A percentile compares a stretch with the other conserved stretches of the same genome.
Evolutionary conservation across 2,797 vertebrate genomes (phyloP).

Genomic region (Decapterus maruadsi): DNA sequence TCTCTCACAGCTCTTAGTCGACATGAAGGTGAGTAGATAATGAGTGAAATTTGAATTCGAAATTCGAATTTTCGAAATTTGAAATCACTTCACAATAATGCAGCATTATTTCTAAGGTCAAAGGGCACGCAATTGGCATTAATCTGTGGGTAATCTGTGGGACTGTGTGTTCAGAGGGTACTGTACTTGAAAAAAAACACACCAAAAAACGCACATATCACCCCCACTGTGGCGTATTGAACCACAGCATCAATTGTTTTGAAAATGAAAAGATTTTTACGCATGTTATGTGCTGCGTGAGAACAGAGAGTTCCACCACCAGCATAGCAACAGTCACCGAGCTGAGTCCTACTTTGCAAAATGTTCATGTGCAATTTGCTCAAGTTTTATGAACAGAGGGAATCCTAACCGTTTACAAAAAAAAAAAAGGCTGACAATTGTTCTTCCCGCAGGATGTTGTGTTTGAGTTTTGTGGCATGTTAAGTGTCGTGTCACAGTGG

Average conservation of each 20-base stretch:
- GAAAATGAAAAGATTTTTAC: not conserved
- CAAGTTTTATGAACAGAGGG: not conserved
- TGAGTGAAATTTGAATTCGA: no score
- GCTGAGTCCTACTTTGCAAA: not conserved
- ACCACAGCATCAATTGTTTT: not conserved
- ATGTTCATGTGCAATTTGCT: not conserved
- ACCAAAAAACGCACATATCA: no score
- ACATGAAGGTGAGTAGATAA: no score
- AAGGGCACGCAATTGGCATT: not conserved
- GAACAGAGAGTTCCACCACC: not conserved
- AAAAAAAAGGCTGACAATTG: not conserved
- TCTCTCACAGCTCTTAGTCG: no score
- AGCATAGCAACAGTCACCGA: not conserved
- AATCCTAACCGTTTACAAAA: not conserved
- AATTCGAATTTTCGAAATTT: no score
- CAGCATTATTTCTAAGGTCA: not conserved
- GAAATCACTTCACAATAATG: no score
- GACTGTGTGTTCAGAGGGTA: not conserved
- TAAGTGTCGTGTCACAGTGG: conserved; percentile 57
- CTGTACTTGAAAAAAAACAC: not conserved
- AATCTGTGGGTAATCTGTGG: not conserved
- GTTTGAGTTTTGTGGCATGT: conserved; percentile 47
- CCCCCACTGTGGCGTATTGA: not conserved
- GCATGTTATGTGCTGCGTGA: not conserved
- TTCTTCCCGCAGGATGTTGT: conserved; percentile 12